A percentile compares a stretch with the other conserved stretches of the same genome.
Conservation (phyloP, 2,113 vertebrate species). For the Capreolus pygargus region DNA sequence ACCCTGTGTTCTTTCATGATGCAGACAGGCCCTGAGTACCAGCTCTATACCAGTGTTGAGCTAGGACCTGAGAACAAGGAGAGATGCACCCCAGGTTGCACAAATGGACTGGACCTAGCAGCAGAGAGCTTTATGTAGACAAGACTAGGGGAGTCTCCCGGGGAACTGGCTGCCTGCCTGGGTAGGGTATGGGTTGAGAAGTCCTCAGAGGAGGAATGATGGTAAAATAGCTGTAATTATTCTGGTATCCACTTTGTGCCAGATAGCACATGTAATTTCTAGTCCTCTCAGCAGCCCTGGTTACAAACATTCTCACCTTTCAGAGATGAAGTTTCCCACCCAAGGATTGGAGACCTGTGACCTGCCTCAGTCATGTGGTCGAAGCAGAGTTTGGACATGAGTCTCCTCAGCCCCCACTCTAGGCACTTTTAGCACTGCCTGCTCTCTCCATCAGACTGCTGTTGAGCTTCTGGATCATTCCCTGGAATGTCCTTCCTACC, state of each 20-base stretch:
- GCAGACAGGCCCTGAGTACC: not conserved
- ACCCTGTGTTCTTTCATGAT: not conserved
- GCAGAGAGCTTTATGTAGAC: not conserved
- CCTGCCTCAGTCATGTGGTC: not conserved
- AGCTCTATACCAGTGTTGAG: not conserved
- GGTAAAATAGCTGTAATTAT: not conserved
- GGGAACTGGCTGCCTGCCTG: not conserved
- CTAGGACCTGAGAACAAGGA: not conserved
- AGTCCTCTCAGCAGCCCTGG: not conserved
- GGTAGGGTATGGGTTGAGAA: not conserved
- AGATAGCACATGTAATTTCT: not conserved
- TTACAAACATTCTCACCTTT: not conserved
- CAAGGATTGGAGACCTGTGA: not conserved
- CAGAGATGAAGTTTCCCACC: not conserved
- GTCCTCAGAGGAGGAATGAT: not conserved
- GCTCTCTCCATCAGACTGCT: not conserved
- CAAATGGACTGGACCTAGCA: not conserved
- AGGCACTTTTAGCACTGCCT: not conserved
- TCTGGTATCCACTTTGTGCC: not conserved
- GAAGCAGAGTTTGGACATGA: not conserved
- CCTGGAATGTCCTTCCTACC: not conserved
- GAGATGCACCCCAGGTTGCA: not conserved
- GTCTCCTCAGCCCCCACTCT: not conserved
- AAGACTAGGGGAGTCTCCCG: not conserved
- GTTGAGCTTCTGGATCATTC: not conserved